Evolutionary conservation across 2,888 invertebrate genomes (phyloP).

Genomic region (Bugula neritina): DNA sequence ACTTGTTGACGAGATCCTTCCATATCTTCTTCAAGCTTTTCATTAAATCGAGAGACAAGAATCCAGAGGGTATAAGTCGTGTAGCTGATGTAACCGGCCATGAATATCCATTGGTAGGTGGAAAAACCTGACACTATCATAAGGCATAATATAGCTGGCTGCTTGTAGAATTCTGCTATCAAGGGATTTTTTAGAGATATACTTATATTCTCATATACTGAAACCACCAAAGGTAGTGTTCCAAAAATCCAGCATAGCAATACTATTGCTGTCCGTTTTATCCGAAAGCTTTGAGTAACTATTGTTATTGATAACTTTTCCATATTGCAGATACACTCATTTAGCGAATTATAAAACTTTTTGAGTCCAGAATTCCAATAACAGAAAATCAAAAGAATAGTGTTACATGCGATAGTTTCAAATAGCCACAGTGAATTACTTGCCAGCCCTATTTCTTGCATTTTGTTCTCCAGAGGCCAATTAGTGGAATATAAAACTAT

Average conservation of each 20-base stretch:
- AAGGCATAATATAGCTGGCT: neutral
- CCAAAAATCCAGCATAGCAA: neutral
- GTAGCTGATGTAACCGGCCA: neutral
- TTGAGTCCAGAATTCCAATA: neutral
- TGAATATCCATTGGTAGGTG: neutral
- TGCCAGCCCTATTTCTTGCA: neutral
- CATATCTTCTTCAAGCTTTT: neutral
- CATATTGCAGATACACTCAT: neutral
- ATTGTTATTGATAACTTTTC: neutral
- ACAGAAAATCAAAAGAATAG: neutral
- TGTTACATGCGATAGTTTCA: neutral
- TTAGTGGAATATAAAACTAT: neutral
- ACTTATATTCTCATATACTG: neutral
- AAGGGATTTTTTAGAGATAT: neutral
- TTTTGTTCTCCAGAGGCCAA: neutral
- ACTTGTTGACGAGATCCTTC: neutral
- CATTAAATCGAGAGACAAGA: neutral
- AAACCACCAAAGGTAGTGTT: neutral
- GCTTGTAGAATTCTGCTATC: neutral
- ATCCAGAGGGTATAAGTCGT: neutral
- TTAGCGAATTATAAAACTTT: neutral
- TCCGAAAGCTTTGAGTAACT: neutral
- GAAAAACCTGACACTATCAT: neutral
- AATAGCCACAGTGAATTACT: neutral
- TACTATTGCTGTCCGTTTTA: neutral